A percentile compares a stretch with the other conserved stretches of the same genome.
Conservation (phyloP, 2,888 invertebrate species). For the Sinodicranocentrus sp. region DNA sequence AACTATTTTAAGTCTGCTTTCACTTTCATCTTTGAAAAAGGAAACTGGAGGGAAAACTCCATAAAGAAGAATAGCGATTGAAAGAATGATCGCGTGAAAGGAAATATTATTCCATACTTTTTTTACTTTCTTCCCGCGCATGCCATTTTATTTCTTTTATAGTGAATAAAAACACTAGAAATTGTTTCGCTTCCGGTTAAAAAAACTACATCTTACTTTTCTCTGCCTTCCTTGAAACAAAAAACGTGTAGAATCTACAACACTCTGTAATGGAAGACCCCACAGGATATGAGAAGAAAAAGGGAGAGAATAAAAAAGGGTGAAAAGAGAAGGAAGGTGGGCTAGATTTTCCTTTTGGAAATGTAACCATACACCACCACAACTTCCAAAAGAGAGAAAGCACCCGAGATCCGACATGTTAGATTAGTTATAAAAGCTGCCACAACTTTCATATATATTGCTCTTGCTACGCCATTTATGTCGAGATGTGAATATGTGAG, state of each 20-base stretch:
- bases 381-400: background rate
- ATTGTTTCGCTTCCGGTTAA: too few species aligned
- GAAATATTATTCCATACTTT: too few species aligned
- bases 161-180: too few species aligned
- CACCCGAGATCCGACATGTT: constrained; percentile 6
- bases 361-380: constrained; percentile 5
- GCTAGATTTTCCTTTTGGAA: too few species aligned
- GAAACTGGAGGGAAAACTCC: too few species aligned
- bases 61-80: too few species aligned
- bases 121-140: too few species aligned
- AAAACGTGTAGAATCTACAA: background rate
- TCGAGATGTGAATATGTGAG: background rate
- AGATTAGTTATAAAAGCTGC: constrained; percentile 29
- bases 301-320: background rate
- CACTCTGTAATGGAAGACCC: background rate
- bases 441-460: constrained; percentile 15
- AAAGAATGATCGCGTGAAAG: too few species aligned
- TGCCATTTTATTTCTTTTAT: too few species aligned
- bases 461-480: constrained; percentile 9
- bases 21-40: too few species aligned
- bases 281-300: background rate
- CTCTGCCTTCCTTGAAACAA: background rate
- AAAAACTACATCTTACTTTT: constrained; percentile 16
- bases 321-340: background rate
- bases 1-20: too few species aligned